Evolutionary conservation across 2,797 vertebrate genomes (phyloP), one percentile per base, ranked within the genome.

Genomic region (Otus scops): DNA sequence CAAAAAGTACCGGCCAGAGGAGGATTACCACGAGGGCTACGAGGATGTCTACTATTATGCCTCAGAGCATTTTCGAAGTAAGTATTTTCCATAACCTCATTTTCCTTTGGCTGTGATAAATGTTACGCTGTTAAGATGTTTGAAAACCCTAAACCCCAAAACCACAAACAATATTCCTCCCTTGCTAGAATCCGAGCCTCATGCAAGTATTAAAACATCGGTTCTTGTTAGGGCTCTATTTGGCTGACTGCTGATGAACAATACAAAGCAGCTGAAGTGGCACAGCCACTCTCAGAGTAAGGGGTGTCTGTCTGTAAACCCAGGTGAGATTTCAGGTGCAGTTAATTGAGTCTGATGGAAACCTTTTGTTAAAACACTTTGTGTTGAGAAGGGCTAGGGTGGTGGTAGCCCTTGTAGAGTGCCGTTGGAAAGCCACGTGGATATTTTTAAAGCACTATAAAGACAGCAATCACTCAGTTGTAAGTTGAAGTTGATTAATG

Each of bases 21-120:
- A 99, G 97, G 99, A 99, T 97, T 99, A 99, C 98, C 99, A 99
- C 22, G 99, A 99, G 97, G 99, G 99, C 69, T 99, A 99, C 16
- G 99, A 99, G 98, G 99, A 99, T 93, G 99, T 99, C 95, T 99
- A 99, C 98, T 99, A 99, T 98, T 99, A 99, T 38, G 98, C 99
- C 50, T 99, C 98, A 3, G 99, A 99, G 97, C 98, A 99, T 98
- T 98, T 99, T 98, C 98, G 98, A 98, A 99, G 99, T 99, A 98
- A 99, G 99, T 97, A 5, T 91, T 88, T 79, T 64, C 38, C 76
- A 41, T 92, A 92, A 84, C 77, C 86, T 96, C 36, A 11, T 94
- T 94, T 92, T 87, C 61, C 17, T 64, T 89, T 47, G 78, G 45
- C 86, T 54, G 45, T 64, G 90, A 85, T 84, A 91, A 85, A 93